A percentile compares a stretch with the other conserved stretches of the same genome.
Conservation (phyloP, 2,888 invertebrate species). For the Oscheius sp. region DNA sequence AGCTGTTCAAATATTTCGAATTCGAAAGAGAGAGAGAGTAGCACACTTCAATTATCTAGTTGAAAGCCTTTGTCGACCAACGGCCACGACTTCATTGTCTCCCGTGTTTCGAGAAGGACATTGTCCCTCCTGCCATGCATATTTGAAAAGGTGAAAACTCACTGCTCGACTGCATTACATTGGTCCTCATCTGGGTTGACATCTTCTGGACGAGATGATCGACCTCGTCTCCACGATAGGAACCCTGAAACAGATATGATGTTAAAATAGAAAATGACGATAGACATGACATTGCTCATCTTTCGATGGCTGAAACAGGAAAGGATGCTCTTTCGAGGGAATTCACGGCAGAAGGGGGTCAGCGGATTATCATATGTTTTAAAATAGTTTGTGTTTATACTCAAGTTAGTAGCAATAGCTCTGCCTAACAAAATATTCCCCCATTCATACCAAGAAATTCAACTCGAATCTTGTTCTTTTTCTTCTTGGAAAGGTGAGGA, state of each 20-base stretch:
- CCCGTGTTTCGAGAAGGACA: conserved; percentile 11
- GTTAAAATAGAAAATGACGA: too few species aligned
- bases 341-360: too few species aligned
- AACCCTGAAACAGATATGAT: too few species aligned
- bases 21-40: neutral
- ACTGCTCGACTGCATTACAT: conserved; percentile 30
- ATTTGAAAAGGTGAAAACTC: neutral
- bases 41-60: neutral
- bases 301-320: neutral
- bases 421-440: too few species aligned
- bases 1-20: neutral
- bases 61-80: neutral
- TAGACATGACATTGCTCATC: too few species aligned
- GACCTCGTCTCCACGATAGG: conserved; percentile 53
- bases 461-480: too few species aligned
- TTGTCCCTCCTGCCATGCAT: conserved; percentile 5
- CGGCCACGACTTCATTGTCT: neutral
- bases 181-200: conserved; percentile 43
- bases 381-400: too few species aligned
- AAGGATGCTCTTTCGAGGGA: neutral
- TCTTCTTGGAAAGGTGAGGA: too few species aligned
- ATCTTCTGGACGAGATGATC: conserved; percentile 46
- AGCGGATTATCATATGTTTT: too few species aligned
- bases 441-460: too few species aligned
- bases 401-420: too few species aligned